Evolutionary conservation across 2,797 vertebrate genomes (phyloP), one percentile per base, ranked within the genome.

Genomic region (Salmo trutta): DNA sequence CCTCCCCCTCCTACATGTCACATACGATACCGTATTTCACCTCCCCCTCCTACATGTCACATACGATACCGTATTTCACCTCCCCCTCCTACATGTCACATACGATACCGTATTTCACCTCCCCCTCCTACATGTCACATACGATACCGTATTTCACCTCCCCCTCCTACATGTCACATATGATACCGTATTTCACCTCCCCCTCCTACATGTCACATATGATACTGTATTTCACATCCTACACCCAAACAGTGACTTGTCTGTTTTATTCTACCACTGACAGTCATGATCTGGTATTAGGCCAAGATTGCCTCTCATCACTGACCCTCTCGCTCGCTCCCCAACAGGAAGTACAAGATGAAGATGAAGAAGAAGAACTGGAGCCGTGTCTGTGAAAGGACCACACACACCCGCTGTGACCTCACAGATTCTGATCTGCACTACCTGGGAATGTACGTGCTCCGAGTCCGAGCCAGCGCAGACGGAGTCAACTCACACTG

Each of bases 391-490:
- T 95, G 94, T 67, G 4, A 73, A 0, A n/a, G 77, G 0, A 86
- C 75, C 0, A 1, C 75, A 0, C 69, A 68, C 1, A 80, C 10
- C 31, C 77, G 51, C 71, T 95, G 94, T 85, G 92, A 94, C 80
- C 83, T 95, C 0, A 88, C 92, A 0, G 0, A 0, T 0, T 14
- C 2, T 0, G 0, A 73, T 0, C 77, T 94, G 51, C 59, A 75
- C 74, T 93, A 92, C 76, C 3, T 71, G 1, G 87, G 86, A 4
- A 65, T 79, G 7, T 93, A 65, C n/a, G 0, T 79, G 53, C 15
- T 94, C 1, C 91, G 78, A 1, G 88, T 94, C 0, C 86, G 27
- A 65, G 84, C 92, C 80, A 84, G 33, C 2, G 14, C 29, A 0
- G 72, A 79, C 0, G 47, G 15, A 1, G 1, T 0, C 0, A 69